Evolutionary conservation across 2,797 vertebrate genomes (phyloP).

Genomic region (Siniperca undulata): DNA sequence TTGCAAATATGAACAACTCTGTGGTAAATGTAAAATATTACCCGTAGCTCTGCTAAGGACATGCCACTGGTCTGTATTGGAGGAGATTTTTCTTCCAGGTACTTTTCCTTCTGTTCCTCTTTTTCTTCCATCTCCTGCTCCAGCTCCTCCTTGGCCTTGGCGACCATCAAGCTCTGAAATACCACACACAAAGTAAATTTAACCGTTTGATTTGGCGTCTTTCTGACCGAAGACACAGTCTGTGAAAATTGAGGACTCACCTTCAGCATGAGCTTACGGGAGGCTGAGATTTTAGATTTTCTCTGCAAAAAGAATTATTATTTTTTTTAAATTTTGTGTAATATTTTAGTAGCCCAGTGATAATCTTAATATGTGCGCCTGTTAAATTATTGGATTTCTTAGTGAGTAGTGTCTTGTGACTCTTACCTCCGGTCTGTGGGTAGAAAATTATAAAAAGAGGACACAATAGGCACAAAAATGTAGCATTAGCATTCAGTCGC

Average conservation of each 20-base stretch:
- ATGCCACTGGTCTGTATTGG: slow-evolving; percentile 83
- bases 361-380: neutral
- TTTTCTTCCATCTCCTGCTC: slow-evolving; percentile 92
- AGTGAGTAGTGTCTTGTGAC: neutral
- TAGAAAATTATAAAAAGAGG: neutral
- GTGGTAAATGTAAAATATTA: slow-evolving; percentile 55
- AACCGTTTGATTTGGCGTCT: neutral
- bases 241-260: slow-evolving; percentile 76
- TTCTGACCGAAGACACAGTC: neutral
- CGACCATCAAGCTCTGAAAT: slow-evolving; percentile 94
- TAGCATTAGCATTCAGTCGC: neutral
- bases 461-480: neutral
- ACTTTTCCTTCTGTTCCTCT: slow-evolving; percentile 90
- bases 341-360: neutral
- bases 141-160: slow-evolving; percentile 94
- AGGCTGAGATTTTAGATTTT: slow-evolving; percentile 98
- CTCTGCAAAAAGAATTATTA: slow-evolving; percentile 78
- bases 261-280: slow-evolving; percentile 96
- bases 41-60: slow-evolving; percentile 90
- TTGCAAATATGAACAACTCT: neutral
- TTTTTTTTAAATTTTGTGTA: neutral
- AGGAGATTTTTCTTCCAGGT: slow-evolving; percentile 90
- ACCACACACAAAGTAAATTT: neutral
- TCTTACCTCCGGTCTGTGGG: slow-evolving; percentile 84
- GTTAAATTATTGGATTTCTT: neutral